phyloP scores from a whole-genome alignment of 2,797 vertebrate genomes.

The Squalus acanthias region DNA sequence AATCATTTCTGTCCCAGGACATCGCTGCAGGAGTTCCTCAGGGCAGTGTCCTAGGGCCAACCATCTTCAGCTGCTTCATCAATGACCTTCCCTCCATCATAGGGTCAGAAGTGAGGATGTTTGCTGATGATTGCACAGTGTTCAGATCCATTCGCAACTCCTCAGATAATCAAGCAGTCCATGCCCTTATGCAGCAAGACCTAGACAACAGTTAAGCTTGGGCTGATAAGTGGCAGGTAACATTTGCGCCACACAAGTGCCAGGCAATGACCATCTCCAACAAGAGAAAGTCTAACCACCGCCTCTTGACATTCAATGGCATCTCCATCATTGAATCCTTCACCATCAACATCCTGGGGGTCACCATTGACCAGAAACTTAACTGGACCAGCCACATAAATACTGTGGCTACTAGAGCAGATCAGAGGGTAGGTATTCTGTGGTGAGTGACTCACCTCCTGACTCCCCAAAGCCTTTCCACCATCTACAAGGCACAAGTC shows the following conservation, averaged over 20 bases:
- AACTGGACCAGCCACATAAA: too few relatives aligned
- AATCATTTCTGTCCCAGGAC: too few relatives aligned
- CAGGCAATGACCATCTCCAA: neutral
- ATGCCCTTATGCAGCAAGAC: neutral
- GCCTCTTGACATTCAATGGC: neutral
- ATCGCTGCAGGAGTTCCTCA: too few relatives aligned
- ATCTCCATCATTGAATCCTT: neutral
- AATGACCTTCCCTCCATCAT: neutral
- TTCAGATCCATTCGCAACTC: neutral
- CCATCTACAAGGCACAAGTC: too few relatives aligned
- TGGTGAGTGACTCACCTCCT: too few relatives aligned
- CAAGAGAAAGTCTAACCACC: neutral
- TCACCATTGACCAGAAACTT: too few relatives aligned
- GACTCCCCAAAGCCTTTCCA: too few relatives aligned
- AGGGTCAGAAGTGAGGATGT: neutral
- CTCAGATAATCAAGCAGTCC: neutral
- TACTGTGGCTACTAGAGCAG: too few relatives aligned
- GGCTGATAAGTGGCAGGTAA: neutral
- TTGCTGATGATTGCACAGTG: neutral
- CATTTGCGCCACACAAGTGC: neutral
- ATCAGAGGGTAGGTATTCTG: too few relatives aligned
- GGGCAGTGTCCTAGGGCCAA: too few relatives aligned
- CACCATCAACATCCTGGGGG: too few relatives aligned
- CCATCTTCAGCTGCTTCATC: too few relatives aligned
- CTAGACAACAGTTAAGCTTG: neutral